Evolutionary conservation across 2,888 invertebrate genomes (phyloP), one percentile per base, ranked within the genome.

Genomic region (Gymnosoma rotundatum): DNA sequence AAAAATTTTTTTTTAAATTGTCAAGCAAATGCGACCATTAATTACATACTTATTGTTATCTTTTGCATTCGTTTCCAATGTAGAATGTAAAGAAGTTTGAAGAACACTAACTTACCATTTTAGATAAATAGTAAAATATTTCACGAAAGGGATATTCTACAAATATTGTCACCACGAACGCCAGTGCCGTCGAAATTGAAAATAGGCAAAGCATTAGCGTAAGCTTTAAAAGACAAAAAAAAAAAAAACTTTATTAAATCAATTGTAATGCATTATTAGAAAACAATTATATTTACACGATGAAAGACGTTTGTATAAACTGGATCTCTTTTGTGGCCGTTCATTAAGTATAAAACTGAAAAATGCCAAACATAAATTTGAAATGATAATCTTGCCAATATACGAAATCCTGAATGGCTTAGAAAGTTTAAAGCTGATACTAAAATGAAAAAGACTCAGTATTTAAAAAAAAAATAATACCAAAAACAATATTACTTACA

Each of bases 291-390:
- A n/a, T n/a, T 48, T 42, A 91, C 91, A 87, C 90, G 67, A 58
- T 64, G 86, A 16, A 89, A 83, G 20, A 76, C 83, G 64, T 88
- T 90, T 0, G 89, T 64, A 76, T 89, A 88, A 36, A 88, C 74
- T 0, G 92, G 91, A 25, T 91, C 88, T 79, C 88, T 87, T 80
- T 85, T 69, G 73, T 69, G 87, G 4, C 86, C 89, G 76, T 69
- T 82, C 78, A 86, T 60, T 58, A 87, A 60, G 58, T 87, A 91
- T 83, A 88, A 16, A 56, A 90, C 78, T 2, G 89, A 86, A 6
- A 89, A 70, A 73, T 92, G 92, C 88, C 91, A 90, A 0, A 92
- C 61, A 74, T 88, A 91, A 1, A 89, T 83, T 74, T 91, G 92
- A 80, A 88, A 91, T 10, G 91, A 90, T 25, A 92, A 83, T 42